Evolutionary conservation across 2,888 invertebrate species (phyloP).

Genomic region (Hybos culiciformis): DNA sequence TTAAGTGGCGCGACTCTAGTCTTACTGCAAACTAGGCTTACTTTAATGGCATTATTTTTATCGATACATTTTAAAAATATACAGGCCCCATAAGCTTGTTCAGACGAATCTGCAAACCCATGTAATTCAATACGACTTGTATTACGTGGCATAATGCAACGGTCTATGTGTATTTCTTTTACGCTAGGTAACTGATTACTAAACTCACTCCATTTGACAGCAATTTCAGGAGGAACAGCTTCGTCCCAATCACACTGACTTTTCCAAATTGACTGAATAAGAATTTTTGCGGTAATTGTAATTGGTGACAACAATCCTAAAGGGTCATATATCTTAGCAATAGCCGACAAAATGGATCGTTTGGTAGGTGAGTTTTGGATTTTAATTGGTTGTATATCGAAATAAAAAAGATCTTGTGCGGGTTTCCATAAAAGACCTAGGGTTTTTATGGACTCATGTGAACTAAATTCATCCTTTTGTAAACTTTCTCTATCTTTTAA

Average conservation of each 20-base stretch:
- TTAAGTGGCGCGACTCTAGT: too few species aligned
- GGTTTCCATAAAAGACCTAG: slow-evolving; percentile 11
- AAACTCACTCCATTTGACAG: slow-evolving; percentile 5
- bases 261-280: slow-evolving; percentile 11
- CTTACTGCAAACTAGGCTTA: too few species aligned
- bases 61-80: too few species aligned
- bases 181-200: too few species aligned
- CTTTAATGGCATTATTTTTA: too few species aligned
- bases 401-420: slow-evolving; percentile 4
- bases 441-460: slow-evolving; percentile 8
- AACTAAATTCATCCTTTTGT: not conserved
- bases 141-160: too few species aligned
- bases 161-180: too few species aligned
- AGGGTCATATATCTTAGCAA: slow-evolving; percentile 12
- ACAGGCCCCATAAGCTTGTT: slow-evolving; percentile 7
- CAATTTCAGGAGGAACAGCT: slow-evolving; percentile 8
- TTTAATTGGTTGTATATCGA: slow-evolving; percentile 4
- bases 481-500: not conserved
- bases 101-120: slow-evolving; percentile 11
- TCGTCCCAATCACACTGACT: slow-evolving; percentile 10
- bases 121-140: too few species aligned
- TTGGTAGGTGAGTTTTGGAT: slow-evolving; percentile 10
- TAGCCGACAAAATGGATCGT: slow-evolving; percentile 6
- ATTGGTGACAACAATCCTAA: slow-evolving; percentile 11
- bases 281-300: slow-evolving; percentile 9